Conservation (phyloP, 2,888 invertebrate genomes). For the Scaptomyza caliginosa region DNA sequence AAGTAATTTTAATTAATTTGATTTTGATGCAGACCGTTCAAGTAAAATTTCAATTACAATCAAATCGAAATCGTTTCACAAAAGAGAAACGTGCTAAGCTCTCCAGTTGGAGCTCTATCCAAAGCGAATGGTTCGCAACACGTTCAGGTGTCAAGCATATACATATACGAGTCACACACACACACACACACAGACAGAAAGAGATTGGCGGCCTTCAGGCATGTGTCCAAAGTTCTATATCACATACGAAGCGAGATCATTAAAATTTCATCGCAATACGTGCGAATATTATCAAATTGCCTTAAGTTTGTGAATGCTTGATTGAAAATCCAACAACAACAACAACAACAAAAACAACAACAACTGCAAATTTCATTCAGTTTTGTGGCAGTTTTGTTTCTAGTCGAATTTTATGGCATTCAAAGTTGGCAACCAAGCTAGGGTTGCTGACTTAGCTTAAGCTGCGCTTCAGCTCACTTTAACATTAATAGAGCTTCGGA, state of each 20-base stretch:
- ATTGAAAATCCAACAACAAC: not conserved
- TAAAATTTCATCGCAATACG: slow-evolving; percentile 70
- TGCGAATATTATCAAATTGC: slow-evolving; percentile 57
- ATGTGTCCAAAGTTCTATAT: slow-evolving; percentile 66
- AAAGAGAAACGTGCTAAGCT: slow-evolving; percentile 24
- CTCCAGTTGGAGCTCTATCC: not conserved
- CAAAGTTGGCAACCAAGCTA: slow-evolving; percentile 1
- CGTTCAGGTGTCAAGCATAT: slow-evolving; percentile 29
- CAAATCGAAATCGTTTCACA: slow-evolving; percentile 44
- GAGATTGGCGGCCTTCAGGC: slow-evolving; percentile 4
- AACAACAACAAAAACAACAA: not conserved
- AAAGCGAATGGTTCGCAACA: not conserved
- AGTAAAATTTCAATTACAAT: slow-evolving; percentile 62
- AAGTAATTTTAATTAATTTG: slow-evolving; percentile 74
- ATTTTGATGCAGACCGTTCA: slow-evolving; percentile 16
- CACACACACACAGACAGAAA: slow-evolving; percentile 19
- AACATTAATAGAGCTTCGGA: slow-evolving; percentile 11
- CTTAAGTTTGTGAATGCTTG: not conserved
- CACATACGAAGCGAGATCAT: slow-evolving; percentile 59
- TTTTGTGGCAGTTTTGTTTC: not conserved
- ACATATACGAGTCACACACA: not conserved
- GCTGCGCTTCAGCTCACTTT: slow-evolving; percentile 1
- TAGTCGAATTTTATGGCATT: not conserved
- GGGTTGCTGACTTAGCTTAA: not conserved
- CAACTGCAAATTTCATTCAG: not conserved